A percentile compares a stretch with the other conserved stretches of the same genome.
Conservation (phyloP, 2,797 vertebrate species). For the Gambelia wislizenii region DNA sequence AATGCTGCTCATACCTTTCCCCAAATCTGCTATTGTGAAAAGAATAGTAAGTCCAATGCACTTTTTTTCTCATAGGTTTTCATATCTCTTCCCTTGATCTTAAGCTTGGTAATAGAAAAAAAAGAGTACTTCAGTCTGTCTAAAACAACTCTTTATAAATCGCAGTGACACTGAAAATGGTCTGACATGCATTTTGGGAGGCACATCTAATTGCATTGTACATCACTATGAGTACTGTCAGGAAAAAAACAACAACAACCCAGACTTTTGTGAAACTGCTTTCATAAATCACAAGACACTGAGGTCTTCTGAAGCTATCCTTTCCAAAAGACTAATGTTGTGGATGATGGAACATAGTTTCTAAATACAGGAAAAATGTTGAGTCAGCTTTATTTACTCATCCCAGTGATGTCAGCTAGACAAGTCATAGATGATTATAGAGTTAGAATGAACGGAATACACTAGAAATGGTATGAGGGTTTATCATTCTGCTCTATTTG, state of each 20-base stretch:
- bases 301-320: neutral
- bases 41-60: neutral
- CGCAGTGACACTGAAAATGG: neutral
- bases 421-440: neutral
- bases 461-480: neutral
- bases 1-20: neutral
- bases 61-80: neutral
- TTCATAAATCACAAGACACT: constrained; percentile 12
- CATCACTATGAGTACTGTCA: neutral
- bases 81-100: neutral
- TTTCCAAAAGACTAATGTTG: constrained; percentile 5
- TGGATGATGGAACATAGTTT: neutral
- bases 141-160: constrained; percentile 18
- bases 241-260: neutral
- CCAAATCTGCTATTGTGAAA: neutral
- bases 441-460: neutral
- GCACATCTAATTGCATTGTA: constrained; percentile 3
- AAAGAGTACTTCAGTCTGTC: neutral
- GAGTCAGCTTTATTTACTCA: neutral
- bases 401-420: neutral
- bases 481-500: neutral
- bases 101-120: neutral
- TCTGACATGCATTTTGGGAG: neutral
- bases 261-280: neutral
- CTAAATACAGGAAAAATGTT: neutral